Base-by-base conservation (phyloP, 2,888 invertebrate species). In the Therioaphis trifolii region DNA sequence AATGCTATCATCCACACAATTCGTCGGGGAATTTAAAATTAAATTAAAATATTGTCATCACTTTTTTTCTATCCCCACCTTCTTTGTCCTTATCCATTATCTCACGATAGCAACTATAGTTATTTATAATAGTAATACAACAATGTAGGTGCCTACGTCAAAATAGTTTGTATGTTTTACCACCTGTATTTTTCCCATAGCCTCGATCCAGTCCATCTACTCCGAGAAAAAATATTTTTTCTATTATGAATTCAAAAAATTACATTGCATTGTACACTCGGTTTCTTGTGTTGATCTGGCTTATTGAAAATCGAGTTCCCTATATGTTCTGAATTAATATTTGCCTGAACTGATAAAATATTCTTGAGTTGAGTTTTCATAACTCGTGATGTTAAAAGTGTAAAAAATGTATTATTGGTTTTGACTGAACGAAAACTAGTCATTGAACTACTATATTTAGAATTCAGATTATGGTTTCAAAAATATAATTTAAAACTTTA, bases 21-120 rank as follows among this genome's bases (percentile, higher is more conserved):
- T 29, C 2, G 24, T 58, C 61, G 46, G 46, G 43, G 71, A 61
- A 80, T 80, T 80, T 29, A 61, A 49, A 72, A 80, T 72, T 49
- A 35, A 80, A 80, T 80, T 80, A 80, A 80, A 80, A 61, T 80
- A 72, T 35, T 82, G 35, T 52, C 35, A 35, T 72, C 72, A 63
- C 40, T 1, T 74, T 72, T 71, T 71, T 40, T 46, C 14, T 58
- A 40, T 40, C 21, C n/a, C n/a, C n/a, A n/a, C 15, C 24, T 69
- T 55, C 5, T 79, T 55, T 7, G 7, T 43, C 55, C 11, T 29
- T 71, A 69, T 69, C 78, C 18, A 52, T 78, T 52, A 27, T 40
- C 24, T 40, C 0, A 4, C 24, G 4, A 55, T 40, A 24, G 43
- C 15, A 5, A 29, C 15, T 49, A 27, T 24, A 35, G 68, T n/a